These are phyloP conservation scores for Macropus fuliginosus DNA, from an alignment of 2,797 vertebrate genomes.

Conservation along the genomic window DNA sequence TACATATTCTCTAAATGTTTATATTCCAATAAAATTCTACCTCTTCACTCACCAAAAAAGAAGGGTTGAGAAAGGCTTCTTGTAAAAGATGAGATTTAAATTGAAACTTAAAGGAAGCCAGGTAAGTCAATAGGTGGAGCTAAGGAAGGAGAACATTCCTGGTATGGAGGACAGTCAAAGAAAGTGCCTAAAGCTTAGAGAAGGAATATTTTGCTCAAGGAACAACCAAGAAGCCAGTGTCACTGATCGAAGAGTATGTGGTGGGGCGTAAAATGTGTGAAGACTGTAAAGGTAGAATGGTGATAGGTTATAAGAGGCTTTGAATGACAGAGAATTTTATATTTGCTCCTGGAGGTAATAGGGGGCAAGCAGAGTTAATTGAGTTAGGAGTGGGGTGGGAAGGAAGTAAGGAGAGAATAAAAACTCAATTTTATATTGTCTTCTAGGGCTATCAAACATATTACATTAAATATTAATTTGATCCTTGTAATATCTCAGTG, in stretches of 20 bases:
- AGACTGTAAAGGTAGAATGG: neutral
- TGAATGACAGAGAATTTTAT: neutral
- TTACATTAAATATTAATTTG: neutral
- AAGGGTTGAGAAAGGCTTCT: neutral
- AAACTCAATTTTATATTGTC: neutral
- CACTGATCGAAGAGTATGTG: neutral
- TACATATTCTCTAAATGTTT: constrained; percentile 87
- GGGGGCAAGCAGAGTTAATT: neutral
- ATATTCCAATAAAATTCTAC: constrained; percentile 91
- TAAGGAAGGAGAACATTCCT: neutral
- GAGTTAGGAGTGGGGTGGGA: neutral
- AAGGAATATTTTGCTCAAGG: neutral
- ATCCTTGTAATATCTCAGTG: neutral
- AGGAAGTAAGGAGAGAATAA: neutral
- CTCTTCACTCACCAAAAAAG: constrained; percentile 81
- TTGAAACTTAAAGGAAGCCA: neutral
- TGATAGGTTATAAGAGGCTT: neutral
- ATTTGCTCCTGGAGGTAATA: neutral
- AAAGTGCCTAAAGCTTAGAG: neutral
- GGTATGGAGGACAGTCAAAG: neutral
- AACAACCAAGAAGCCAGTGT: neutral
- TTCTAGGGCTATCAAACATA: neutral
- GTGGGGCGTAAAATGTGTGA: neutral
- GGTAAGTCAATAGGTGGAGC: neutral
- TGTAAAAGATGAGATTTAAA: neutral